Conservation (phyloP, 1,140 invertebrate species). For the Scaptomyza montana region DNA sequence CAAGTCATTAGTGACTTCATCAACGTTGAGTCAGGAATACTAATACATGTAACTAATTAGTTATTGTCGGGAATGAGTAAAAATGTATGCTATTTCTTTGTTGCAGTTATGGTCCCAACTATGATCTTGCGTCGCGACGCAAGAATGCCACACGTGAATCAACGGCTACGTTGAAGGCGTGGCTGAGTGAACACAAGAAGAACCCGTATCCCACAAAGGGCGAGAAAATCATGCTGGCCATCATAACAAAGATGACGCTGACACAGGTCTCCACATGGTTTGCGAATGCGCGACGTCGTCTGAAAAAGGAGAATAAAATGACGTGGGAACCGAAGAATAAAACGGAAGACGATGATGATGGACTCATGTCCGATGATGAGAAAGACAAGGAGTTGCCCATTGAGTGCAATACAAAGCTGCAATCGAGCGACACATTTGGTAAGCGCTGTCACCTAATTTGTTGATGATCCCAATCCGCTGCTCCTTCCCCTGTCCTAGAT, state of each 20-base stretch:
- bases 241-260: slow-evolving; percentile 98
- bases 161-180: slow-evolving; percentile 97
- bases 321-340: slow-evolving; percentile 97
- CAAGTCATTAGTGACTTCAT: slow-evolving; percentile 5
- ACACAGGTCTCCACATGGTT: slow-evolving; percentile 99
- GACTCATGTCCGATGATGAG: slow-evolving; percentile 92
- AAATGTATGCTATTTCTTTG: background rate
- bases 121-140: slow-evolving; percentile 95
- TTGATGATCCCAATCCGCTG: no score
- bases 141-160: slow-evolving; percentile 99
- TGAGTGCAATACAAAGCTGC: slow-evolving; percentile 84
- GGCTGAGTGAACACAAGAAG: slow-evolving; percentile 98
- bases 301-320: slow-evolving; percentile 99
- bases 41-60: no score
- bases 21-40: background rate
- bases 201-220: slow-evolving; percentile 98
- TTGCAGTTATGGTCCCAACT: slow-evolving; percentile 94
- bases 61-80: background rate
- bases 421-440: slow-evolving; percentile 53
- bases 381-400: slow-evolving; percentile 88
- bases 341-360: slow-evolving; percentile 95
- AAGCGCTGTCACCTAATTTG: slow-evolving; percentile 44
- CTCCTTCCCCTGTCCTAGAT: background rate
- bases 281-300: slow-evolving; percentile 93
- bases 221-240: slow-evolving; percentile 98